Conservation (phyloP, 2,113 vertebrate species). For the Brienomyrus longianalis region DNA sequence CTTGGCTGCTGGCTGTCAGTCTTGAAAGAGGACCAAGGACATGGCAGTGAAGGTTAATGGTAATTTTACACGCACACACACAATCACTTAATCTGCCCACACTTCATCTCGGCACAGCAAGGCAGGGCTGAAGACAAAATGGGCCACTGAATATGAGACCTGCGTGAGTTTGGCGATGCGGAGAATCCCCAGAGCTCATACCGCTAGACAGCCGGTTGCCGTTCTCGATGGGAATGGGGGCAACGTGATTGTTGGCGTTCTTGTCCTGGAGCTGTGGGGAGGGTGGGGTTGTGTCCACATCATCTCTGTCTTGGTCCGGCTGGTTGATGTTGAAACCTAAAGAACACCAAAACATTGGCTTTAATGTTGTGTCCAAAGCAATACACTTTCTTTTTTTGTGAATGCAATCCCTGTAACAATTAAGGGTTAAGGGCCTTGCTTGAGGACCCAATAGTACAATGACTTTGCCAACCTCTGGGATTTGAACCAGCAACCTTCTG, state of each 20-base stretch:
- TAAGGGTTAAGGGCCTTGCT: background rate
- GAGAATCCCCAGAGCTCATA: conserved; percentile 38
- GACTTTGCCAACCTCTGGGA: background rate
- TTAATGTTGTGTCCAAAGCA: background rate
- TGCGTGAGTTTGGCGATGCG: background rate
- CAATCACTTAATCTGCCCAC: background rate
- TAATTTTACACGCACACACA: background rate
- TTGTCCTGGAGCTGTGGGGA: conserved; percentile 77
- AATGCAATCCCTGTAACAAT: background rate
- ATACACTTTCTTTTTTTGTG: background rate
- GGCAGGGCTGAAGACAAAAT: background rate
- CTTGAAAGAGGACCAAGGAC: background rate
- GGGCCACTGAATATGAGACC: background rate
- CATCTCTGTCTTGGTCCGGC: conserved; percentile 64
- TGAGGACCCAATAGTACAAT: background rate
- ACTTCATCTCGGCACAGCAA: background rate
- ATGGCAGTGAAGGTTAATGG: background rate
- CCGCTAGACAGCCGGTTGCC: conserved; percentile 87
- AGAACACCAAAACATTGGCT: conserved; percentile 1
- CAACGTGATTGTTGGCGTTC: conserved; percentile 83
- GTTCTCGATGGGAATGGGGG: conserved; percentile 68
- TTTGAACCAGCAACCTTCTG: background rate
- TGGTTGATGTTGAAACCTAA: conserved; percentile 85
- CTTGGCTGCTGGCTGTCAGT: background rate
- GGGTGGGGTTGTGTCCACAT: conserved; percentile 60